Evolutionary conservation across 2,888 invertebrate species (phyloP), one percentile per base, ranked within the genome.

Genomic region (Drosophila dives): DNA sequence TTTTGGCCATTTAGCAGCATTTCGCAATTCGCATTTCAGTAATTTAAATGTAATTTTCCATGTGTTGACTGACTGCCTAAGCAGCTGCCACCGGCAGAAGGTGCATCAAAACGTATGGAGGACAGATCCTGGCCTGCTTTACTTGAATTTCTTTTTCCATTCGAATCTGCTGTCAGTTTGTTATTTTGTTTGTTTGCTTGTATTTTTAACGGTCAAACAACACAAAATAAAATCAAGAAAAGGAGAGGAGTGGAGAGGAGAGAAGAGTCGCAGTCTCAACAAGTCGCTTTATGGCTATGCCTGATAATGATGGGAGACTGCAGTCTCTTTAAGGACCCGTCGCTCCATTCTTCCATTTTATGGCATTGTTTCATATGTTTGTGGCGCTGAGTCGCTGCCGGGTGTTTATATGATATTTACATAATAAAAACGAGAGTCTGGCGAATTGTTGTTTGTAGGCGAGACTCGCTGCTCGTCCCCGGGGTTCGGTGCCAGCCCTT

Each of bases 331-430:
- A 49, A 64, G 69, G 38, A 61, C n/a, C 63, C 70, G 72, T 48
- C 60, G 64, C 60, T 77, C 67, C 68, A 72, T 75, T 23, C 29
- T 29, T 29, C 29, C 29, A 6, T 77, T 75, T 55, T 80, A 74
- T 70, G 89, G 77, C 76, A 71, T 69, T 77, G 74, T 73, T 85
- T 86, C 86, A 81, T 77, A 81, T 90, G 86, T 86, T 83, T 85
- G 88, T 82, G 81, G 72, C 72, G 50, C 50, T 55, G 75, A 75
- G 77, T 67, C 74, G 91, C 91, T 91, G 78, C 88, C 86, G 91
- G 91, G 86, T 91, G 90, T 91, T 92, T 90, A 89, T 91, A 83
- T 77, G 81, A 89, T 91, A 91, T 92, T 90, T 91, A 86, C 90
- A 91, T 92, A 92, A 91, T 91, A 88, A 92, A 89, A 89, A 82